Evolutionary conservation across 2,113 vertebrate species (phyloP), one percentile per base, ranked within the genome.

Genomic region (Coreoperca whiteheadi): DNA sequence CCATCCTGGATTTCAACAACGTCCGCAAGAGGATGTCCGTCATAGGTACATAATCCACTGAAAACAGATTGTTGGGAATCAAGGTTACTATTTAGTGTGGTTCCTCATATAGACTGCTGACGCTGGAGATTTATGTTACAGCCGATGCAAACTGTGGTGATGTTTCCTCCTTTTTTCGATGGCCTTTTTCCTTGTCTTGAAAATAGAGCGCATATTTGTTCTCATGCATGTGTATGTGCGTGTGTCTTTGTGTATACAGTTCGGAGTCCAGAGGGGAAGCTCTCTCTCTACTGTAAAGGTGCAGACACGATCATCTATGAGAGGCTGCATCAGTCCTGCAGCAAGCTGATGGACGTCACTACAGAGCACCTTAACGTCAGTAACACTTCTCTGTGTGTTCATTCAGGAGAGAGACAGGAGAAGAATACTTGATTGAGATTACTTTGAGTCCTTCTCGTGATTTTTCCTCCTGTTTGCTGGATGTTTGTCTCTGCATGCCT

Each of bases 21-120:
- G 96, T 97, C 74, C 97, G 97, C 91, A 99, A 99, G 87, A 95
- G 98, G 90, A 99, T 99, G 98, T 99, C 98, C 12, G 97, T 99
- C 79, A 97, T 99, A 53, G 98, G 98, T 99, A 82, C 28, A 4
- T 16, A 30, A 14, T 43, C 16, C 23, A 12, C 18, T 30, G 25
- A 15, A 51, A 60, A n/a, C 23, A 20, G 6, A 15, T 2, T 11
- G 10, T 12, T 66, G 21, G 14, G 56, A 43, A 25, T 25, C 20
- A 51, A 67, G 53, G 4, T 21, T 85, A 6, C 11, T 28, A 20
- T 7, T 63, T 32, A 23, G 18, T 23, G 21, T 25, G 28, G 28
- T 32, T 50, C 32, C 16, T 32, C 7, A n/a, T 18, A 39, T 15
- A 23, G 18, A 32, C 20, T 53, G 37, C 12, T 67, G n/a, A 34